Evolutionary conservation across 2,888 invertebrate genomes (phyloP), one percentile per base, ranked within the genome.

Genomic region (Formica aserva): DNA sequence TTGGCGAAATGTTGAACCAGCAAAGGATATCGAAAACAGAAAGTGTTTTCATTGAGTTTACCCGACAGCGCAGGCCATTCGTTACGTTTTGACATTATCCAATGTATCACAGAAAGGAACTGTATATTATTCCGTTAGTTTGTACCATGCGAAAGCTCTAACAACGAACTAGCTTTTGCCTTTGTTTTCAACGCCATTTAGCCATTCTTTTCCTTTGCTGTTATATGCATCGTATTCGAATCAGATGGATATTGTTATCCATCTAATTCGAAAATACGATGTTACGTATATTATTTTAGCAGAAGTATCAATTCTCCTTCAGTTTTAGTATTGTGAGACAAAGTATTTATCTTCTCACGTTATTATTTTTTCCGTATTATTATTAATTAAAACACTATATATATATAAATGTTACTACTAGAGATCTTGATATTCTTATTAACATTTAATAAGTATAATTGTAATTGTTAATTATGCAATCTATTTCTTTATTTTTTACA

Each of bases 1-100:
- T 81, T 75, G 82, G 63, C n/a, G 62, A 48, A 84, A 72, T 55
- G 71, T 77, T 52, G 78, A 75, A 81, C 77, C 84, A 52, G 52
- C 52, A 84, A 84, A 84, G 85, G 86, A 89, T 88, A 88, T 80
- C 82, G 84, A 90, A 89, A 91, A 89, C 86, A 86, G 84, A 90
- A 89, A 88, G 87, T 91, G 91, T 92, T 93, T 93, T 92, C 91
- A 92, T 91, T 91, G 91, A 92, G 92, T 93, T 93, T 92, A 92
- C 91, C 91, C 91, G 92, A 93, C 91, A 91, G 91, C 91, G 85
- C 90, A 91, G 88, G 90, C 89, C 85, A 80, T 86, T 88, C 78
- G 83, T 83, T 85, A 87, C 77, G 62, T 65, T 55, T 76, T 82
- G 88, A 91, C 91, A 92, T 91, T 91, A 92, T 87, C 83, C 87